Base-by-base conservation (phyloP, 2,888 invertebrate species). In the Sesia bembeciformis region DNA sequence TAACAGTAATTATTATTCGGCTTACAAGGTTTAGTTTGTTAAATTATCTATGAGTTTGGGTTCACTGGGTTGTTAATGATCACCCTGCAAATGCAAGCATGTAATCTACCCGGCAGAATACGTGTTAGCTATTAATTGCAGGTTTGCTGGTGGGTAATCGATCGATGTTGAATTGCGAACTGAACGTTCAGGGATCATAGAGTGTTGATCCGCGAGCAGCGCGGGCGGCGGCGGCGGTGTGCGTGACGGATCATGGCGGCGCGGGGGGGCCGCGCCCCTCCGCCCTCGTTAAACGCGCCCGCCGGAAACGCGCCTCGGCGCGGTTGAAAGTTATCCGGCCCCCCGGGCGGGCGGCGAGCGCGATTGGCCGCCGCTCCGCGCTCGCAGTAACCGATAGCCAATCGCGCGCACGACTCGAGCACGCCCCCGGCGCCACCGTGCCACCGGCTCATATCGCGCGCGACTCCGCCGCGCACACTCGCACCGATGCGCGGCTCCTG, bases 401-500 rank as follows among this genome's bases (percentile, higher is more conserved):
- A 85, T 85, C 77, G 77, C 70, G 70, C 68, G 71, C 67, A 65
- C 67, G 68, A 68, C 65, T 63, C 60, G 64, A 67, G 71, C 70
- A 80, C 63, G 57, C 60, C 63, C 56, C 53, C 57, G 55, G 56
- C 49, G 54, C 52, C 38, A 43, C 49, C 54, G 54, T 52, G 61
- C 60, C 62, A 61, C 62, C 65, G 72, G 81, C 74, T 76, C 82
- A 82, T 70, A 79, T 65, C 74, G 74, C 81, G 81, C 80, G 80
- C 78, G 81, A 81, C 81, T 73, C 73, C 76, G 82, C 70, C 82
- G 87, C 87, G 87, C 87, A 83, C 87, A 85, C 83, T 86, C 87
- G 88, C 82, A 76, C 78, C 86, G 86, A 88, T 88, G 88, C 88
- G 87, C 83, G 88, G 87, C 85, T 87, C 87, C 79, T 86, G 88